Percentiles rank a stretch among this genome's conserved stretches.
phyloP scores from a whole-genome alignment of 2,888 invertebrate genomes.

The Platycheirus albimanus region DNA sequence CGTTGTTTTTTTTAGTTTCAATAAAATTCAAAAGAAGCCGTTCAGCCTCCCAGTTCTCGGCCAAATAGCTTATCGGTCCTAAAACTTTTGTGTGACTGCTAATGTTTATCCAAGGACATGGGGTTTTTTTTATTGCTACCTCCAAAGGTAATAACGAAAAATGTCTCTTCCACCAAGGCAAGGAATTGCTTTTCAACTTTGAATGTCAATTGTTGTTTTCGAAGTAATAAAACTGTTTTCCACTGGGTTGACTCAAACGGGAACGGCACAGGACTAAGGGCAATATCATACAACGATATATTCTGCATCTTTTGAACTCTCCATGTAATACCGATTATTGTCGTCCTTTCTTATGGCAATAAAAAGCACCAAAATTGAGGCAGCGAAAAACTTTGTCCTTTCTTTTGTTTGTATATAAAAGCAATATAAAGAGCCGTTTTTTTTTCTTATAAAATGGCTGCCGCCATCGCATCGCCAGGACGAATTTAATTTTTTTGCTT shows the following conservation, averaged over 20 bases:
- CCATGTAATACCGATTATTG: slow-evolving; percentile 22
- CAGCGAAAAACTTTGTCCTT: slow-evolving; percentile 65
- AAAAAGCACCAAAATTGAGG: slow-evolving; percentile 69
- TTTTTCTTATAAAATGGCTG: background rate
- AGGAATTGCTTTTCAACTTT: slow-evolving; percentile 72
- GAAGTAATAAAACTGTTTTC: slow-evolving; percentile 73
- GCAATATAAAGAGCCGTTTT: background rate
- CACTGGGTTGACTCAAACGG: slow-evolving; percentile 59
- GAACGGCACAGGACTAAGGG: slow-evolving; percentile 42
- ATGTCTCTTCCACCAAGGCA: slow-evolving; percentile 52
- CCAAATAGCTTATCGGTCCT: slow-evolving; percentile 45
- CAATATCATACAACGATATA: slow-evolving; percentile 35
- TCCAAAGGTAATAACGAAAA: slow-evolving; percentile 69
- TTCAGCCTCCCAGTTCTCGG: slow-evolving; percentile 25
- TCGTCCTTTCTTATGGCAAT: slow-evolving; percentile 57
- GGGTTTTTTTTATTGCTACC: slow-evolving; percentile 63
- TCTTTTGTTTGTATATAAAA: slow-evolving; percentile 10
- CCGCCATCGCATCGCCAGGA: background rate
- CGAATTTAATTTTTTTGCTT: slow-evolving; percentile 15
- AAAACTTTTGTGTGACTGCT: slow-evolving; percentile 54
- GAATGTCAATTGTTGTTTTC: slow-evolving; percentile 72
- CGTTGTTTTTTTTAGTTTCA: background rate
- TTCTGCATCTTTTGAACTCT: slow-evolving; percentile 40
- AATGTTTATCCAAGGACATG: slow-evolving; percentile 42
- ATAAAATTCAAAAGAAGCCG: background rate